Evolutionary conservation across 2,113 vertebrate genomes (phyloP).

Genomic region (Clarias magur): DNA sequence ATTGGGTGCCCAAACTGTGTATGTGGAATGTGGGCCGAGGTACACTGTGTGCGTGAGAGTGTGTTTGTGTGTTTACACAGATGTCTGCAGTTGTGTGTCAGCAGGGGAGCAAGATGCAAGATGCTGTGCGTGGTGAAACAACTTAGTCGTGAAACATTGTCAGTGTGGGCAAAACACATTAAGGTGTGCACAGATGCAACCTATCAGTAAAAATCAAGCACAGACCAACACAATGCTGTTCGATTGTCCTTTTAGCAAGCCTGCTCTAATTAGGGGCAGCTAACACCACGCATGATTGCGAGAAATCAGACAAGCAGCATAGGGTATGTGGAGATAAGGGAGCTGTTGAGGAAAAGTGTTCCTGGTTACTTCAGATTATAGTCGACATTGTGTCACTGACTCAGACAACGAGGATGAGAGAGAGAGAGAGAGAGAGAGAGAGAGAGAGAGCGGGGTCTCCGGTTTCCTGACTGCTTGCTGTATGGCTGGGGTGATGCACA

Average conservation of each 20-base stretch:
- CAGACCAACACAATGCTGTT: not conserved
- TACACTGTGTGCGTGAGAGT: slow-evolving; percentile 20
- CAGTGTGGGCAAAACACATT: slow-evolving; percentile 14
- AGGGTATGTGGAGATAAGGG: slow-evolving; percentile 4
- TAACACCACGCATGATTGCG: not conserved
- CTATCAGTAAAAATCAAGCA: not conserved
- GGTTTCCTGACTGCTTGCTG: slow-evolving; percentile 20
- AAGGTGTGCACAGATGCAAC: not conserved
- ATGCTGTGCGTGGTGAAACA: slow-evolving; percentile 18
- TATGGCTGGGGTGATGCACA: slow-evolving; percentile 17
- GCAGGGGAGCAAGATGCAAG: not conserved
- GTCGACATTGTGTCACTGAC: not conserved
- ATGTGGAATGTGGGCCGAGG: slow-evolving; percentile 47
- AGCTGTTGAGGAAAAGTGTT: not conserved
- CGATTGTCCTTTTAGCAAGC: not conserved
- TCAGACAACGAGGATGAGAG: not conserved
- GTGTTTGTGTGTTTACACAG: slow-evolving; percentile 1
- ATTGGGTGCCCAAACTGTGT: slow-evolving; percentile 49
- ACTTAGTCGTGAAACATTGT: slow-evolving; percentile 16
- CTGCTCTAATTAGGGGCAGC: not conserved
- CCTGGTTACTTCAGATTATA: not conserved
- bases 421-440: not conserved
- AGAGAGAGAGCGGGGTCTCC: slow-evolving; percentile 4
- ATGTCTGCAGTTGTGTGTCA: slow-evolving; percentile 16
- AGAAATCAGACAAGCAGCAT: not conserved